phyloP scores from a whole-genome alignment of 2,888 invertebrate species.

The Lithodes maja region DNA sequence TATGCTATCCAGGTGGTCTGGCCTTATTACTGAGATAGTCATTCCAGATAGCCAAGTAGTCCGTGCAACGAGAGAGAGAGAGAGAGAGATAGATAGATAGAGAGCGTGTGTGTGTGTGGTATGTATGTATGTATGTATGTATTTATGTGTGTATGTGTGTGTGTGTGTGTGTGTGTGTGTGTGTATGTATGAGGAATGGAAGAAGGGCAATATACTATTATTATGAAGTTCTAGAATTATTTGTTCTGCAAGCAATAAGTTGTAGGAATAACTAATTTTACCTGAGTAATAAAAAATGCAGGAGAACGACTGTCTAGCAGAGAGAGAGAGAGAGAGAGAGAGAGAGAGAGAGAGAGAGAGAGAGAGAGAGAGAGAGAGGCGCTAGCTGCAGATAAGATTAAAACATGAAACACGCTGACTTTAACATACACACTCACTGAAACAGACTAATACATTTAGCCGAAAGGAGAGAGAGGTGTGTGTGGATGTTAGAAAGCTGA shows the following conservation, averaged over 20 bases:
- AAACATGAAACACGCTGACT: neutral
- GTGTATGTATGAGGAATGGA: too few relatives aligned
- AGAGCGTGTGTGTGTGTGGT: neutral
- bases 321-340: neutral
- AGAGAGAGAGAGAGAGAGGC: conserved; percentile 1
- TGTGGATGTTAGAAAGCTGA: neutral
- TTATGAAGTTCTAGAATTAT: too few relatives aligned
- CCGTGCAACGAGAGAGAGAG: conserved; percentile 2
- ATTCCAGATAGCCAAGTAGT: neutral
- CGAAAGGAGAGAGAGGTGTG: neutral
- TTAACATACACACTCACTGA: neutral
- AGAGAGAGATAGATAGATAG: too few relatives aligned
- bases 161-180: too few relatives aligned
- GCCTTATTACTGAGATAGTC: neutral
- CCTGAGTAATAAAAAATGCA: neutral
- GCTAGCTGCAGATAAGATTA: neutral
- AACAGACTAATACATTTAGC: conserved; percentile 6
- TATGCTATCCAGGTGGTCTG: neutral
- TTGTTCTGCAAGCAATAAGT: too few relatives aligned
- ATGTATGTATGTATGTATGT: too few relatives aligned
- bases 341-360: conserved; percentile 9
- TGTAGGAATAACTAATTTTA: too few relatives aligned
- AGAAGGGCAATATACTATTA: too few relatives aligned
- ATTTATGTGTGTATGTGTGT: too few relatives aligned
- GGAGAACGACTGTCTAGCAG: neutral